Evolutionary conservation across 2,888 invertebrate species (phyloP), one percentile per base, ranked within the genome.

Genomic region (Drosophila anceps): DNA sequence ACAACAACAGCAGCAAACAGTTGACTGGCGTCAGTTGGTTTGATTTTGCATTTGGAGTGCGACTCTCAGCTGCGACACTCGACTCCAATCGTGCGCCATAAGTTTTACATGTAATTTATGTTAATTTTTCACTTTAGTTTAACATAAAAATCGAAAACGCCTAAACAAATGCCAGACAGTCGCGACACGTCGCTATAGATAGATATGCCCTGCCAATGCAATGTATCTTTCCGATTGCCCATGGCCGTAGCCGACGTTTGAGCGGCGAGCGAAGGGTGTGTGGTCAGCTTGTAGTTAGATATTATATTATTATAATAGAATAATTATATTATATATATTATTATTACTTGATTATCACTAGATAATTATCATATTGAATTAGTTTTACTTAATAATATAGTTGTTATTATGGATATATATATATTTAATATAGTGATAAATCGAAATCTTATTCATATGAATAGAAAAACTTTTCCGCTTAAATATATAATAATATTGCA

Each of bases 101-200:
- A 70, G 79, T 73, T 77, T 50, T 73, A 57, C 70, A 58, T 54
- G 76, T 78, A 77, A 78, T 78, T 78, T 77, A 77, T 77, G 72
- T 79, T 79, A 75, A 75, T 79, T 75, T 86, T 87, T 87, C 77
- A 84, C 82, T 78, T 81, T 75, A 53, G 72, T 59, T 75, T 69
- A 69, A 60, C 76, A 76, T 78, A 77, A 79, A 86, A 79, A 87
- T 84, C 75, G 80, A 72, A 53, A 87, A 84, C 84, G 84, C 82
- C 84, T 71, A 87, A 84, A 80, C 84, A 84, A 82, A 87, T 70
- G 84, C 82, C 82, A 79, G 79, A 39, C 76, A 43, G 83, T 62
- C 66, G 77, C 58, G 72, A 68, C 73, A 77, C 50, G 63, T 60
- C 59, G 69, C 69, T 46, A 65, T 57, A 69, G 59, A 63, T 69